Base-by-base conservation (phyloP, 92 coral and sea anemone species). In the Epizoanthus stellaris region DNA sequence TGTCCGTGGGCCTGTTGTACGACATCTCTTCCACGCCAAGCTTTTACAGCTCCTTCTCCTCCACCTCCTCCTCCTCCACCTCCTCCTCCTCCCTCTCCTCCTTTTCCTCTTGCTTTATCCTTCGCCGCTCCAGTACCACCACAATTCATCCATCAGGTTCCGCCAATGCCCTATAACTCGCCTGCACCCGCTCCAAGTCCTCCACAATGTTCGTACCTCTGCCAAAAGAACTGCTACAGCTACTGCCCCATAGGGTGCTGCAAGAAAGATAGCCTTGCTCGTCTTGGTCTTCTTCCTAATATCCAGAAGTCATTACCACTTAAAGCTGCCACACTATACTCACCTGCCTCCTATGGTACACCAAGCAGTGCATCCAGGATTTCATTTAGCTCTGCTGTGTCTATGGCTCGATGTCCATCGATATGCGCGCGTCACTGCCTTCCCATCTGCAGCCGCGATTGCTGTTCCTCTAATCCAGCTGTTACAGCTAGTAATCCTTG, bases 171-270 rank as follows among this genome's bases (percentile, higher is more conserved):
- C 12, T 86, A 82, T 12, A 86, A 86, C 57, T 68, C 70, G 23
- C 76, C 77, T 45, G 75, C 67, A 15, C 88, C 73, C 14, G 64
- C 70, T 16, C 86, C 85, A 0, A 75, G 80, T 75, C 92, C 65
- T 12, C 77, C 88, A 3, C 61, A 74, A 7, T 96, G 99, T 59
- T 90, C 97, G 13, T 63, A 74, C 8, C 52, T 71, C 8, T 96
- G 99, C 64, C 85, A 49, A 43, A 67, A 65, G 36, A 86, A 63
- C 52, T 96, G 99, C 79, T 8, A 79, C 19, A 85, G 93, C 17
- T 85, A 87, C 59, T 96, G 99, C 47, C 95, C 99, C 4, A 90
- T 94, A 19, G 88, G 84, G 20, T 96, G 99, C 85, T 96, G 99
- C 60, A 75, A 52, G 62, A 82, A 69, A 45, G 69, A 77, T 15